phyloP scores from a whole-genome alignment of 1,140 invertebrate genomes.

The Melipona quadrifasciata region DNA sequence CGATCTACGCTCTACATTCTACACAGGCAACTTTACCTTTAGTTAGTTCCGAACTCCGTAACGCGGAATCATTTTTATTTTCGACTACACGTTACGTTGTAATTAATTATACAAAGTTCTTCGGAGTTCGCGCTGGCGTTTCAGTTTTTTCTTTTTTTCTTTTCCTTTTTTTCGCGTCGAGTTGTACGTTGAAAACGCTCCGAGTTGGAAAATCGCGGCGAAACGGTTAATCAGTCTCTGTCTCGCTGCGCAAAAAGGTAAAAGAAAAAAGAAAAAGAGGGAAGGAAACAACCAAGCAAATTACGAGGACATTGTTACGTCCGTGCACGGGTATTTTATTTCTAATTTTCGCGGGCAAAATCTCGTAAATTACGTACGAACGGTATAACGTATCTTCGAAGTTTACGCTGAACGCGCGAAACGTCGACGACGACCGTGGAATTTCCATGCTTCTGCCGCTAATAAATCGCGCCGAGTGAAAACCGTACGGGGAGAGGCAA shows the following conservation, averaged over 20 bases:
- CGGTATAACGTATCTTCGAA: background rate
- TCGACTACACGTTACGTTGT: background rate
- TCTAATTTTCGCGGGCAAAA: background rate
- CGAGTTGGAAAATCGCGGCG: background rate
- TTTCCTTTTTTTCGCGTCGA: background rate
- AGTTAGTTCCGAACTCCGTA: background rate
- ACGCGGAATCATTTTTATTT: background rate
- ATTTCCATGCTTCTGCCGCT: background rate
- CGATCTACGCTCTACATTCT: background rate
- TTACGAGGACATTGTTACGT: background rate
- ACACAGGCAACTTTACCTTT: background rate
- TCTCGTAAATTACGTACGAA: background rate
- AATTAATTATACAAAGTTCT: slow-evolving; percentile 3
- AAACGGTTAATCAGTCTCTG: background rate
- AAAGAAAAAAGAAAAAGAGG: no score
- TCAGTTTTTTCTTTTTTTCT: background rate
- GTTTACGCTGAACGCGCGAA: no score
- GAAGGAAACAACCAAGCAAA: background rate
- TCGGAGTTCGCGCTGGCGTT: background rate
- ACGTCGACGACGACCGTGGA: background rate
- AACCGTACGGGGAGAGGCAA: background rate
- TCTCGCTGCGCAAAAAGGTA: background rate
- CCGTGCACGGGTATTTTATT: background rate
- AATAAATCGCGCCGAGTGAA: slow-evolving; percentile 31
- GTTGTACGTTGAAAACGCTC: background rate